Evolutionary conservation across 2,113 vertebrate genomes (phyloP).

Genomic region (Salvelinus sp.): DNA sequence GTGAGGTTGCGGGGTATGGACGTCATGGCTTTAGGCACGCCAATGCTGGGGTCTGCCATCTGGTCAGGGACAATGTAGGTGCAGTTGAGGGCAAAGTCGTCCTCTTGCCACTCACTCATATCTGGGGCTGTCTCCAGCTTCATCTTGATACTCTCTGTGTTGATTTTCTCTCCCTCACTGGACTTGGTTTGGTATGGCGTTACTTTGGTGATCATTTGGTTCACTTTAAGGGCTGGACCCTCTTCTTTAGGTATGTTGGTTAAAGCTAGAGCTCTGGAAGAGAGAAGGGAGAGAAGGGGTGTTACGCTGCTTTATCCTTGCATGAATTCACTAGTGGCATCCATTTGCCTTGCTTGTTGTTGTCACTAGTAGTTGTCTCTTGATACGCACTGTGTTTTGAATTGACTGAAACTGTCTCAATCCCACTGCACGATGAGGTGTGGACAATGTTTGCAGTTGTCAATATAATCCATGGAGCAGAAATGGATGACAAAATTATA

Average conservation of each 20-base stretch:
- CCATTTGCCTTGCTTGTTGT: no score
- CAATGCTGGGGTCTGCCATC: constrained; percentile 61
- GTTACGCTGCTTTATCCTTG: background rate
- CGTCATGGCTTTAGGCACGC: constrained; percentile 70
- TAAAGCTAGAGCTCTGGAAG: constrained; percentile 55
- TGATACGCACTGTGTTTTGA: no score
- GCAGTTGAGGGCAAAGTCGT: constrained; percentile 72
- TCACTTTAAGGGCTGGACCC: constrained; percentile 10
- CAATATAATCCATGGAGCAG: no score
- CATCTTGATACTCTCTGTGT: constrained; percentile 43
- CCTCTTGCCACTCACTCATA: constrained; percentile 69
- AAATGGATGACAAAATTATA: no score
- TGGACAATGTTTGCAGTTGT: no score
- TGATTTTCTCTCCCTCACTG: background rate
- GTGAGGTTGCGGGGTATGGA: constrained; percentile 75
- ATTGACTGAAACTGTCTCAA: no score
- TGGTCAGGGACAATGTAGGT: constrained; percentile 77
- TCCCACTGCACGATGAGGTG: no score
- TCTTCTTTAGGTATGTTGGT: constrained; percentile 40
- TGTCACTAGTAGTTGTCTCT: no score
- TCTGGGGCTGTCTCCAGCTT: constrained; percentile 62
- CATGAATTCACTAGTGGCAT: no score
- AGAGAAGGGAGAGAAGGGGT: background rate
- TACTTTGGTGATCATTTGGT: constrained; percentile 49
- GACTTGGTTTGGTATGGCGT: background rate